Evolutionary conservation across 2,888 invertebrate genomes (phyloP).

Genomic region (Chalcosyrphus nemorum): DNA sequence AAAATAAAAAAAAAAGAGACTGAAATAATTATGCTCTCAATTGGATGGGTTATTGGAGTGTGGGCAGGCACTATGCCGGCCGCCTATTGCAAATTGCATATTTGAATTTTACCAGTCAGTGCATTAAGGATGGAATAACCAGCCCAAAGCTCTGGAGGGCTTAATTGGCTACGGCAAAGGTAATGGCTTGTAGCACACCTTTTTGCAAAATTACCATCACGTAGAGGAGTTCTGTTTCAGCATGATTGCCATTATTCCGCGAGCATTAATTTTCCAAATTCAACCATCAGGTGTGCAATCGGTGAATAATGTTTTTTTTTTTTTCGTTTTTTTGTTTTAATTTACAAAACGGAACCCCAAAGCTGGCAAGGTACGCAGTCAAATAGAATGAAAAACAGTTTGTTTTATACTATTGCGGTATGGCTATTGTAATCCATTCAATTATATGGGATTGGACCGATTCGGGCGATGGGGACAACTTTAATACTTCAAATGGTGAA

Average conservation of each 20-base stretch:
- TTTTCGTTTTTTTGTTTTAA: background rate
- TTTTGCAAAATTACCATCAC: conserved; percentile 44
- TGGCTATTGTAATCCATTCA: conserved; percentile 6
- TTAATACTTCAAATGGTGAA: no score
- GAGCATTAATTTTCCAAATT: conserved; percentile 44
- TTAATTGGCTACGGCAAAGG: conserved; percentile 35
- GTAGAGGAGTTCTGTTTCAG: conserved; percentile 20
- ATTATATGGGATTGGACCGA: background rate
- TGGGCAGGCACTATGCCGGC: background rate
- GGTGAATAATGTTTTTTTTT: conserved; percentile 18
- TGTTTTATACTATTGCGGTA: background rate
- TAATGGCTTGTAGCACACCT: conserved; percentile 29
- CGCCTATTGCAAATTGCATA: conserved; percentile 22
- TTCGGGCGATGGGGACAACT: background rate
- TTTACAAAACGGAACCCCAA: background rate
- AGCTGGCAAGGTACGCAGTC: conserved; percentile 12
- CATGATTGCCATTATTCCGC: conserved; percentile 26
- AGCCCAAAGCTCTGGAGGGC: conserved; percentile 32
- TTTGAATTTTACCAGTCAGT: conserved; percentile 5
- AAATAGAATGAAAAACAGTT: conserved; percentile 12
- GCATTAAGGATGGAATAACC: conserved; percentile 24
- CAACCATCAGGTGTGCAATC: conserved; percentile 46
- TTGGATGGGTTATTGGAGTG: conserved; percentile 34
- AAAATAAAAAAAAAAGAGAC: conserved; percentile 4
- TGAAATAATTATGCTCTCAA: conserved; percentile 53